Base-by-base conservation (phyloP, 2,113 vertebrate genomes). In the Papio anubis region DNA sequence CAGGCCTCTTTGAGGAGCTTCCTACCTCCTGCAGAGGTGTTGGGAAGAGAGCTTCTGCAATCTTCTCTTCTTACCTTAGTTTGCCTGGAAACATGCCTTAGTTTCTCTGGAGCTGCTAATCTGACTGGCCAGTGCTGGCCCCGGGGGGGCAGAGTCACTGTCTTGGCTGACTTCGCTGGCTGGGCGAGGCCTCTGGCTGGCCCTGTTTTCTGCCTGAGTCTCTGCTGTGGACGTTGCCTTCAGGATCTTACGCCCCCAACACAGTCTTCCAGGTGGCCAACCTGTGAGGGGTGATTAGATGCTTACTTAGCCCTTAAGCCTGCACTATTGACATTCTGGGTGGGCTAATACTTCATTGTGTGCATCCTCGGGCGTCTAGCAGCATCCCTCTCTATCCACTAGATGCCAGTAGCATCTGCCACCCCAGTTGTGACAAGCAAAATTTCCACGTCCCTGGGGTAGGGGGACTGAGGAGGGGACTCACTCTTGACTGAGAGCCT, bases 121-220 rank as follows among this genome's bases (percentile, higher is more conserved):
- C 17, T 57, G 92, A 83, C 66, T 83, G 81, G 68, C 68, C 38
- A 7, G 48, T 1, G 5, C 11, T 12, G 32, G 30, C 4, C 18
- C 9, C 30, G 10, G 64, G 2, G 50, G 50, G 16, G 32, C 0
- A 0, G 6, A 23, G 30, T 43, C 55, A 14, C 50, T 1, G n/a
- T 14, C 27, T n/a, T 78, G 57, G 20, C 38, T 72, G 18, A 16
- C 35, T n/a, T 18, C 0, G 4, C 40, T 32, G n/a, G 73, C 25
- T 14, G 4, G 17, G 30, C n/a, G 64, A 3, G 30, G 52, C 11
- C 21, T 55, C 76, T 12, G 50, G 40, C 27, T 35, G 23, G 50
- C 75, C 18, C 32, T 75, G 18, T 40, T 87, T 59, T 66, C 68
- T 23, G 30, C 13, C 13, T 45, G 35, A 40, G 21, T 23, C 20